These are phyloP conservation scores for Atherinomorus stipes DNA, from an alignment of 2,113 vertebrate species.

Conservation along the genomic window DNA sequence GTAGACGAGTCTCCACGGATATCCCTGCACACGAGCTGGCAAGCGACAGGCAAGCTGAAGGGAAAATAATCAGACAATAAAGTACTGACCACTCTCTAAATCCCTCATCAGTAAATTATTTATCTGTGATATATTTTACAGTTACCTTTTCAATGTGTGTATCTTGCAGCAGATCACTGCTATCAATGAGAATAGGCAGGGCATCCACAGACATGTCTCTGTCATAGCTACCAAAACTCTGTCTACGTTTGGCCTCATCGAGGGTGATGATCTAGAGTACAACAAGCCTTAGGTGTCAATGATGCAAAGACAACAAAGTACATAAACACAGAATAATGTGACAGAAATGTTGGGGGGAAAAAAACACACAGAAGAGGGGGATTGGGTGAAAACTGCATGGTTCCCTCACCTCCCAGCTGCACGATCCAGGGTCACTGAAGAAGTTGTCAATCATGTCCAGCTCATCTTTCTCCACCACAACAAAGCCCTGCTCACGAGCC, in stretches of 20 bases:
- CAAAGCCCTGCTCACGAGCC: conserved; percentile 96
- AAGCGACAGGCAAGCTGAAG: conserved; percentile 89
- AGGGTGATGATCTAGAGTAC: conserved; percentile 93
- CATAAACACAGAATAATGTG: background rate
- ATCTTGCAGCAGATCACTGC: conserved; percentile 90
- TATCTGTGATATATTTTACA: background rate
- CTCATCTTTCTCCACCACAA: conserved; percentile 97
- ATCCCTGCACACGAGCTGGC: conserved; percentile 94
- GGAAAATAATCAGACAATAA: background rate
- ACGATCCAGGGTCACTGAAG: conserved; percentile 94
- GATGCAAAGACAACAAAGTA: background rate
- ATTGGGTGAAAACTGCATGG: too few relatives aligned
- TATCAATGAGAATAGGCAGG: conserved; percentile 88
- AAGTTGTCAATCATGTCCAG: conserved; percentile 99
- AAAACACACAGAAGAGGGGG: too few relatives aligned
- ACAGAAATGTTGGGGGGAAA: background rate
- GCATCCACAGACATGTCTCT: conserved; percentile 80
- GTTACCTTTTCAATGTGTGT: conserved; percentile 94
- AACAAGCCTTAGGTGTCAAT: background rate
- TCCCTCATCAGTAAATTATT: too few relatives aligned
- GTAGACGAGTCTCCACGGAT: conserved; percentile 92
- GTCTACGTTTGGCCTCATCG: conserved; percentile 93
- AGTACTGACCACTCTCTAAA: background rate
- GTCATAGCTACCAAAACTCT: conserved; percentile 92
- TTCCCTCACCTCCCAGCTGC: conserved; percentile 95